These are phyloP conservation scores for Xenopus petersii DNA, from an alignment of 2,797 vertebrate genomes.

Conservation along the genomic window DNA sequence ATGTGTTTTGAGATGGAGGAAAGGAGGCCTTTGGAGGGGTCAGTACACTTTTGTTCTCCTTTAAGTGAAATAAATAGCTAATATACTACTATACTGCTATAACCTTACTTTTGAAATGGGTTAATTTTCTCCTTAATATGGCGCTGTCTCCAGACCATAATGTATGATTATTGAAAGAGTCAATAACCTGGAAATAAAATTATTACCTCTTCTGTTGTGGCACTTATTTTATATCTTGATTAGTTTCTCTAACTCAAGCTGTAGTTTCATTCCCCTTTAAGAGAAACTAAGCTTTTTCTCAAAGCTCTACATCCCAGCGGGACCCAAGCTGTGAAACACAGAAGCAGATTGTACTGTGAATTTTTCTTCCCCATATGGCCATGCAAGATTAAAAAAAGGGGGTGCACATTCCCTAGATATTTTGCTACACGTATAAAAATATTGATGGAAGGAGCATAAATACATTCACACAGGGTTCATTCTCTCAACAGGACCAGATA, in stretches of 20 bases:
- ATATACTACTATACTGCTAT: too few species aligned
- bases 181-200: not conserved
- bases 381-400: conserved; percentile 14
- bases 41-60: too few species aligned
- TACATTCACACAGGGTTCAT: conserved; percentile 29
- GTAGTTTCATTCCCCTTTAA: conserved; percentile 22
- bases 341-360: conserved; percentile 39
- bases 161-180: too few species aligned
- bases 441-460: conserved; percentile 32
- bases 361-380: conserved; percentile 35
- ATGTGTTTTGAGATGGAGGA: too few species aligned
- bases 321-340: conserved; percentile 43
- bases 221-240: not conserved
- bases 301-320: conserved; percentile 30
- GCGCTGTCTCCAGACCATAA: too few species aligned
- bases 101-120: too few species aligned
- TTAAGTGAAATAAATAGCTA: too few species aligned
- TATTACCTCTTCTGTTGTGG: not conserved
- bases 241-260: not conserved
- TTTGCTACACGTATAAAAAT: conserved; percentile 29
- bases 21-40: too few species aligned
- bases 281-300: conserved; percentile 28
- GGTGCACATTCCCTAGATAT: conserved; percentile 28
- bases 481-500: conserved; percentile 26
- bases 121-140: too few species aligned